These are phyloP conservation scores for Nasonovia ribisnigri DNA, from an alignment of 2,888 invertebrate genomes.

Conservation along the genomic window DNA sequence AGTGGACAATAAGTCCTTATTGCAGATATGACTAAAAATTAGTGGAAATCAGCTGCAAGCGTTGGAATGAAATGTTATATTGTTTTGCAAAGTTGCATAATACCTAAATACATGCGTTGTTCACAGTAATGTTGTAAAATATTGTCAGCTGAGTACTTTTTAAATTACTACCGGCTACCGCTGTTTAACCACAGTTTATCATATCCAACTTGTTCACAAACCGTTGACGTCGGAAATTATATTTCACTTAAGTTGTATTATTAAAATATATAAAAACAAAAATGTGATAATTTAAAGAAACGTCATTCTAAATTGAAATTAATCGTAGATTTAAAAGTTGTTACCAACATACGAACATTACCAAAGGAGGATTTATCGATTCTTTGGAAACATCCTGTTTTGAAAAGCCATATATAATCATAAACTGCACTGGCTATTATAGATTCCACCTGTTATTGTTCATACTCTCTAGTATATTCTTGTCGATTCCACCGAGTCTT, in stretches of 20 bases:
- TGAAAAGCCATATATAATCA: background rate
- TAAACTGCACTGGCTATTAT: background rate
- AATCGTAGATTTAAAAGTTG: background rate
- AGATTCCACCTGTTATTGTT: background rate
- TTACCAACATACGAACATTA: background rate
- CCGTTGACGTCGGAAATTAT: background rate
- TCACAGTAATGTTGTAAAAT: background rate
- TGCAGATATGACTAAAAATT: background rate
- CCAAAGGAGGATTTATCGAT: background rate
- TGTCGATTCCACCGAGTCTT: background rate
- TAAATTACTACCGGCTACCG: background rate
- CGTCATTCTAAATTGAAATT: background rate
- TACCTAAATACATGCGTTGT: background rate
- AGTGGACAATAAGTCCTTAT: no score
- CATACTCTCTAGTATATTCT: background rate
- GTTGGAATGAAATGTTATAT: background rate
- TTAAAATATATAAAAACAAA: background rate
- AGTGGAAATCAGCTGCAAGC: background rate
- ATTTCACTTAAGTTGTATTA: background rate
- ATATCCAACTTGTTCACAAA: background rate
- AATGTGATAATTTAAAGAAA: background rate
- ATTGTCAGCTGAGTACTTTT: background rate
- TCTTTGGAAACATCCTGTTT: background rate
- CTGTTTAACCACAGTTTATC: background rate
- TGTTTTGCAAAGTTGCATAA: background rate